Evolutionary conservation across 2,797 vertebrate species (phyloP).

Genomic region (Podarcis lilfordi): DNA sequence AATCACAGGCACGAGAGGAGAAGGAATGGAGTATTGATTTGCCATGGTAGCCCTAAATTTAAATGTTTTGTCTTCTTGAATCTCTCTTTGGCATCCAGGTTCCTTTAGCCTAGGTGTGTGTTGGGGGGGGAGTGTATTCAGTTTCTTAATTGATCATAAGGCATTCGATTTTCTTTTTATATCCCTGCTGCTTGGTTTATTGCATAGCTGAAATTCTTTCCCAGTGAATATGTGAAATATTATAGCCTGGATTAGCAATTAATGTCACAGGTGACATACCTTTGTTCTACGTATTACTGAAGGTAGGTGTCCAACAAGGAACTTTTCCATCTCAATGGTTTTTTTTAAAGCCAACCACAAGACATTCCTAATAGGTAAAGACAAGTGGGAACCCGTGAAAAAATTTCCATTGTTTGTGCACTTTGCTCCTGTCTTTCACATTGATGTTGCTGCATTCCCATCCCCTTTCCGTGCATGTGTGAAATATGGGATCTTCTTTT

Average conservation of each 20-base stretch:
- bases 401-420: not conserved
- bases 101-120: not conserved
- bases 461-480: not conserved
- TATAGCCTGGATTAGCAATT: constrained; percentile 72
- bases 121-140: constrained; percentile 20
- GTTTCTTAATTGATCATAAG: constrained; percentile 60
- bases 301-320: constrained; percentile 63
- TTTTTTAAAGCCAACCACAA: constrained; percentile 65
- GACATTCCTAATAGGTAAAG: constrained; percentile 61
- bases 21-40: constrained; percentile 23
- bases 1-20: constrained; percentile 9
- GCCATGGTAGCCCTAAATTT: not conserved
- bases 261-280: constrained; percentile 65
- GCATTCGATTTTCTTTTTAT: constrained; percentile 57
- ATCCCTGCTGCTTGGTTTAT: constrained; percentile 68
- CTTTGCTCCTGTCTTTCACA: not conserved
- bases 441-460: not conserved
- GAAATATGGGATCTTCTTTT: not conserved
- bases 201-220: constrained; percentile 74
- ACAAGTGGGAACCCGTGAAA: constrained; percentile 32
- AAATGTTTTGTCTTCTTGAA: constrained; percentile 52
- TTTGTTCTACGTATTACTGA: constrained; percentile 59
- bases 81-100: constrained; percentile 20
- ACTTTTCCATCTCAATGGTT: constrained; percentile 58
- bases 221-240: constrained; percentile 72